Conservation (phyloP, 2,888 invertebrate genomes). For the Proisotoma minuta region DNA sequence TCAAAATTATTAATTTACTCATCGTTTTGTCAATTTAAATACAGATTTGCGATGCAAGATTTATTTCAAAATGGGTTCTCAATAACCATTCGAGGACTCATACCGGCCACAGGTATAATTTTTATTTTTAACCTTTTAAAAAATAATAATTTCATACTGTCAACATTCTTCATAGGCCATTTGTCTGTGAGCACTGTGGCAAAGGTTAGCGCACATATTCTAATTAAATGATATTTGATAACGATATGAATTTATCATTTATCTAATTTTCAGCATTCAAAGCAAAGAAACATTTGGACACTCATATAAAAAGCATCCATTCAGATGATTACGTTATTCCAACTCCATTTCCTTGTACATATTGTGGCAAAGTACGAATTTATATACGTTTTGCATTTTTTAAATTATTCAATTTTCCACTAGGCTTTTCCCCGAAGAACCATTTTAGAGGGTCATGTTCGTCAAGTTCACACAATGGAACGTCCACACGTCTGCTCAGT, state of each 20-base stretch:
- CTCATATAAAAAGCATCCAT: not conserved
- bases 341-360: not conserved
- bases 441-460: not conserved
- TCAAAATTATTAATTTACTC: too few relatives aligned
- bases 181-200: not conserved
- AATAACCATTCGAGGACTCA: not conserved
- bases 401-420: not conserved
- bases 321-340: not conserved
- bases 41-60: not conserved
- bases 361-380: too few relatives aligned
- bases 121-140: too few relatives aligned
- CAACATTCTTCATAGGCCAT: too few relatives aligned
- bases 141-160: too few relatives aligned
- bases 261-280: too few relatives aligned
- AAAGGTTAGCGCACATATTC: too few relatives aligned
- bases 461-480: not conserved
- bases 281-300: not conserved
- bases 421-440: not conserved
- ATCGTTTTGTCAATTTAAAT: too few relatives aligned
- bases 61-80: not conserved
- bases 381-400: too few relatives aligned
- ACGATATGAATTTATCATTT: too few relatives aligned
- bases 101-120: not conserved
- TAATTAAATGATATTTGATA: too few relatives aligned
- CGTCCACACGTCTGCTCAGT: not conserved